Percentiles rank a stretch among this genome's conserved stretches.
Evolutionary conservation across 1,140 invertebrate genomes (phyloP).

Genomic region (Holotrichia oblita): DNA sequence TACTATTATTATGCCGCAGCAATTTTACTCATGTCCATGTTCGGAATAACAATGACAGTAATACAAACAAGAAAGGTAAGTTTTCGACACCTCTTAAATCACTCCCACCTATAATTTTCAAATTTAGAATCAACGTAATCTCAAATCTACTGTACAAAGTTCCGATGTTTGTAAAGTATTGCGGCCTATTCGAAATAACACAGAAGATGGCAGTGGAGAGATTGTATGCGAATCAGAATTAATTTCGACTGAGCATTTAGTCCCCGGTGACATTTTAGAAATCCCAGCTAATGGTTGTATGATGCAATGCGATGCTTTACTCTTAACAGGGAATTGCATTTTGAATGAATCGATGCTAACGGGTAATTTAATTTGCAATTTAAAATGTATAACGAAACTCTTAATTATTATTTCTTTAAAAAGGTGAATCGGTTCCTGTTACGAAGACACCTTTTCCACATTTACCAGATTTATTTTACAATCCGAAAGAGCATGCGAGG

Average conservation of each 20-base stretch:
- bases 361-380: conserved; percentile 66
- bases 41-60: conserved; percentile 84
- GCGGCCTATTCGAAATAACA: conserved; percentile 55
- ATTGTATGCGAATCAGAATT: conserved; percentile 46
- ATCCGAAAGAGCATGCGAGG: conserved; percentile 85
- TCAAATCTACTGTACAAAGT: conserved; percentile 75
- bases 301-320: conserved; percentile 86
- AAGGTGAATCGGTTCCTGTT: conserved; percentile 88
- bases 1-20: conserved; percentile 90
- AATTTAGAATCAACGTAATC: conserved; percentile 75
- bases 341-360: conserved; percentile 98
- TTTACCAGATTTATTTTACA: conserved; percentile 72
- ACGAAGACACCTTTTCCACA: conserved; percentile 88
- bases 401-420: conserved; percentile 47
- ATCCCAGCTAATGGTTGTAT: conserved; percentile 81
- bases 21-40: conserved; percentile 86
- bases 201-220: conserved; percentile 45
- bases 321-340: conserved; percentile 87
- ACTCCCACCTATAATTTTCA: conserved; percentile 20
- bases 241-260: conserved; percentile 71
- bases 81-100: neutral
- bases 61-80: conserved; percentile 82
- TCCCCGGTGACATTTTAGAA: conserved; percentile 84
- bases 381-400: neutral
- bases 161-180: conserved; percentile 72